These are phyloP conservation scores for Ostrea denselamellosa DNA, from an alignment of 1,140 invertebrate species.

Conservation along the genomic window DNA sequence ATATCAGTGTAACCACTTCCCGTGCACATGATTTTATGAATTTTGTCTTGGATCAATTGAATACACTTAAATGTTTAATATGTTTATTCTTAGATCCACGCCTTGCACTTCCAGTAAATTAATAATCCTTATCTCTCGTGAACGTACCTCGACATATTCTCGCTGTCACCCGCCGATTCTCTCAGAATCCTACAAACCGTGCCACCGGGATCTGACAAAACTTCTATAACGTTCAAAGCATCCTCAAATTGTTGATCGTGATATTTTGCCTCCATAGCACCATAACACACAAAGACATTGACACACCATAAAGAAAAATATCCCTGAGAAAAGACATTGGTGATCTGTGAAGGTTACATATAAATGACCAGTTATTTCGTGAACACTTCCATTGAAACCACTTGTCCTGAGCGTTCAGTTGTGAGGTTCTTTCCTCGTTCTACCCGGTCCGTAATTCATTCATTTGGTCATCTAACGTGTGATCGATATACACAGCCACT, in stretches of 20 bases:
- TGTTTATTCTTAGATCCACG: neutral
- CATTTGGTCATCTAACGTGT: constrained; percentile 22
- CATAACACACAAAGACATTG: neutral
- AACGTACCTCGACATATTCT: constrained; percentile 51
- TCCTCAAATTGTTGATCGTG: constrained; percentile 56
- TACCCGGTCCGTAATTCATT: constrained; percentile 31
- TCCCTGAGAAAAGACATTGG: constrained; percentile 35
- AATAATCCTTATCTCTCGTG: neutral
- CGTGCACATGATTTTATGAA: no score
- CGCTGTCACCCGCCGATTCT: constrained; percentile 20
- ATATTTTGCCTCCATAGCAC: constrained; percentile 53
- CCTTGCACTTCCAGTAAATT: neutral
- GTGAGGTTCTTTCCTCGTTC: constrained; percentile 1
- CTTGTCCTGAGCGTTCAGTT: constrained; percentile 13
- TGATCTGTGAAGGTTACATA: constrained; percentile 29
- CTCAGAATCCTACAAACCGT: constrained; percentile 14
- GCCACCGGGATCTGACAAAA: constrained; percentile 42
- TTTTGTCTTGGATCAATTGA: no score
- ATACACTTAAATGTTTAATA: no score
- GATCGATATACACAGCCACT: constrained; percentile 32
- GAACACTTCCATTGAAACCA: neutral
- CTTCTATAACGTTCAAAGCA: constrained; percentile 50
- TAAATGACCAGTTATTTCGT: neutral
- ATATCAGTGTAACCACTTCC: no score
- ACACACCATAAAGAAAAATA: constrained; percentile 24